These are phyloP conservation scores for Hipparchia semele DNA, from an alignment of 2,888 invertebrate genomes.

Conservation along the genomic window DNA sequence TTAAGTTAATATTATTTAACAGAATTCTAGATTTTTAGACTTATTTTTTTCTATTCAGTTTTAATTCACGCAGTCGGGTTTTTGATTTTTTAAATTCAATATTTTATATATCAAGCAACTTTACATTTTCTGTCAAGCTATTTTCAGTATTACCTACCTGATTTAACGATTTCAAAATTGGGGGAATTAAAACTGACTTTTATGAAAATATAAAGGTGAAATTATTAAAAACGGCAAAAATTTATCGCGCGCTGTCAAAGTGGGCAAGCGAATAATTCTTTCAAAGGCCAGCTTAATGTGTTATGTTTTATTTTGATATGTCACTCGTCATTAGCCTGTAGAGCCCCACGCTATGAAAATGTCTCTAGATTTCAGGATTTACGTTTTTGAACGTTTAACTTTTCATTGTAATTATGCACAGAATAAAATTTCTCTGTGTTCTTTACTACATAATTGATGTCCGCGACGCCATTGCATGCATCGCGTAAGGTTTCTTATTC, in stretches of 20 bases:
- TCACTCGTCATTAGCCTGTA: constrained; percentile 35
- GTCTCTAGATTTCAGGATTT: constrained; percentile 22
- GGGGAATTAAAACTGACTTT: constrained; percentile 11
- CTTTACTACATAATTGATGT: no score
- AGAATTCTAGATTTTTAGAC: no score
- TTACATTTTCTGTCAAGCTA: no score
- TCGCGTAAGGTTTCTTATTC: no score
- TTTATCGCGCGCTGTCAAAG: constrained; percentile 34
- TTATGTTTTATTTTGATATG: constrained; percentile 37
- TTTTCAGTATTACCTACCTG: not conserved
- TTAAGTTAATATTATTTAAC: no score
- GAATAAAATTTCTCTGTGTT: no score
- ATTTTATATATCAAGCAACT: no score
- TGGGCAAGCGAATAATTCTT: constrained; percentile 33
- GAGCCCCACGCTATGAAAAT: constrained; percentile 24
- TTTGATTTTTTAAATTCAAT: no score
- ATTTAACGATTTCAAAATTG: not conserved
- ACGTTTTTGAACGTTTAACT: not conserved
- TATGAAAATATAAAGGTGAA: constrained; percentile 20
- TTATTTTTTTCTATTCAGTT: no score
- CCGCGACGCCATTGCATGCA: no score
- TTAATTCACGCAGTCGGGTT: no score
- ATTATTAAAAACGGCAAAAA: constrained; percentile 28
- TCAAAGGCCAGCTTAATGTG: constrained; percentile 34
- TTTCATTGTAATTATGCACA: not conserved